Evolutionary conservation across 2,113 vertebrate species (phyloP).

Genomic region (Eulemur macaco): DNA sequence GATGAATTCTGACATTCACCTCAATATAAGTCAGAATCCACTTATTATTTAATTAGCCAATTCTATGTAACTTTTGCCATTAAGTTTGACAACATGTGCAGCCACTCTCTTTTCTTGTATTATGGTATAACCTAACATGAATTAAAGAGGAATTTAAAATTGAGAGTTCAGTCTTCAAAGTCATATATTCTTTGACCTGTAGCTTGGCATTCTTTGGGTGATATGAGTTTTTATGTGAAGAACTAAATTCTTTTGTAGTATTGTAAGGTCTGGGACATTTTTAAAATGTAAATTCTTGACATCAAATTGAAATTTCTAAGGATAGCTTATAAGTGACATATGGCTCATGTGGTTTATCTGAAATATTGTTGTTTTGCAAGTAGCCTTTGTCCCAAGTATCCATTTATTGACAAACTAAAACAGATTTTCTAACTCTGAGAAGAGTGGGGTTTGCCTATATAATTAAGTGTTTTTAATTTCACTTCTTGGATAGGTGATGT

Average conservation of each 20-base stretch:
- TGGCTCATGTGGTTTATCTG: background rate
- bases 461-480: background rate
- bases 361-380: background rate
- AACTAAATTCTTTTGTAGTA: background rate
- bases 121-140: conserved; percentile 24
- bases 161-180: conserved; percentile 56
- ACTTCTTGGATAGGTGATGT: background rate
- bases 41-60: conserved; percentile 74
- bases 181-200: conserved; percentile 32
- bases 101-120: conserved; percentile 46
- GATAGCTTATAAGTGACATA: background rate
- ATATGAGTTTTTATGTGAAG: background rate
- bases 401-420: background rate
- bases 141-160: conserved; percentile 61
- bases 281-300: conserved; percentile 27
- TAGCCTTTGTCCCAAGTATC: background rate
- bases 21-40: conserved; percentile 65
- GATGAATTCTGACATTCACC: conserved; percentile 69
- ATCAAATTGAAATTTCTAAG: conserved; percentile 44
- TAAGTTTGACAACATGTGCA: conserved; percentile 61
- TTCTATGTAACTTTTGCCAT: conserved; percentile 62
- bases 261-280: conserved; percentile 27
- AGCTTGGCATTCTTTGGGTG: background rate
- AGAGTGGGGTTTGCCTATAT: background rate
- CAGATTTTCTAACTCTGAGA: background rate